A percentile compares a stretch with the other conserved stretches of the same genome.
Evolutionary conservation across 2,888 invertebrate species (phyloP).

Genomic region (Hedychridium roseum): DNA sequence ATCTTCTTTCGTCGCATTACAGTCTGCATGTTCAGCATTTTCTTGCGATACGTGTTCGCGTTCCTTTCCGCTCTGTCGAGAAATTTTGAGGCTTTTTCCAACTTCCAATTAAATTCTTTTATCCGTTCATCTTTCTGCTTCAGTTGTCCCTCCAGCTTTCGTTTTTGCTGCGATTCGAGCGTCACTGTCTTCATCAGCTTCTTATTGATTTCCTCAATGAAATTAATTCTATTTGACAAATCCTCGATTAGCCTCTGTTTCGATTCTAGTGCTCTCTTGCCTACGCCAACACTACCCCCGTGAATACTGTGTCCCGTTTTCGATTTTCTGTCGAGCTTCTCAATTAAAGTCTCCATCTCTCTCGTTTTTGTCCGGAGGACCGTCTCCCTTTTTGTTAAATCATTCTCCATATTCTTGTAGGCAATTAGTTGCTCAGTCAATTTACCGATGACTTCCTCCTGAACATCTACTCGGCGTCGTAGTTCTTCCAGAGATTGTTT

Average conservation of each 20-base stretch:
- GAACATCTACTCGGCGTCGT: constrained; percentile 40
- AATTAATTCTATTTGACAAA: constrained; percentile 42
- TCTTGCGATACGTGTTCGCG: constrained; percentile 51
- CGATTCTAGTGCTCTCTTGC: constrained; percentile 14
- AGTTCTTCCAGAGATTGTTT: too few species aligned
- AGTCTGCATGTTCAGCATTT: constrained; percentile 53
- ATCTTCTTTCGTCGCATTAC: constrained; percentile 45
- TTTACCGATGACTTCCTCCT: constrained; percentile 47
- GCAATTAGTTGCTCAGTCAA: constrained; percentile 46
- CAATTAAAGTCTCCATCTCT: constrained; percentile 31
- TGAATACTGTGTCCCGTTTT: too few species aligned
- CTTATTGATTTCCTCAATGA: constrained; percentile 50
- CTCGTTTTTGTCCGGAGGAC: constrained; percentile 31
- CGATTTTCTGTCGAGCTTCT: constrained; percentile 25
- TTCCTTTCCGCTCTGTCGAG: constrained; percentile 57
- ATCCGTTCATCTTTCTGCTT: constrained; percentile 53
- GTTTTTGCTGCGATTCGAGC: constrained; percentile 45
- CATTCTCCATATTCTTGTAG: constrained; percentile 45
- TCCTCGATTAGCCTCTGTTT: constrained; percentile 42
- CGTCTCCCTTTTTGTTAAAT: constrained; percentile 27
- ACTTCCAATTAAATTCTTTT: constrained; percentile 57
- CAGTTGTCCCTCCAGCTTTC: constrained; percentile 47
- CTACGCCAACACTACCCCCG: too few species aligned
- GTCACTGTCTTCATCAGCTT: constrained; percentile 49
- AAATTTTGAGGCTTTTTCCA: constrained; percentile 56